Evolutionary conservation across 2,113 vertebrate species (phyloP).

Genomic region (Catharus minimus): DNA sequence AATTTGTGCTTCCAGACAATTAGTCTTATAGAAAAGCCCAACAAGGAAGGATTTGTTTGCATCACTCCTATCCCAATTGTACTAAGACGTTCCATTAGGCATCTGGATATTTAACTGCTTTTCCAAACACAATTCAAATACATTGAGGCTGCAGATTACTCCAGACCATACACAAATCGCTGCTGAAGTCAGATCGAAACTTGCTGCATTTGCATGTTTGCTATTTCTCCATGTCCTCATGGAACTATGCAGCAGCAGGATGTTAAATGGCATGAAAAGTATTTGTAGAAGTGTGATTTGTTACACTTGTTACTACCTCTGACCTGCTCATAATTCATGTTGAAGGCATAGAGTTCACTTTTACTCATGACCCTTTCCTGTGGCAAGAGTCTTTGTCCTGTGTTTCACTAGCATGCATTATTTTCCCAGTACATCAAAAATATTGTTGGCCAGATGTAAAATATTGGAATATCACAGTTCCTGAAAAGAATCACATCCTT

Average conservation of each 20-base stretch:
- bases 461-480: background rate
- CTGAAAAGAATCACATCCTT: background rate
- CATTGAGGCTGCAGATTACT: background rate
- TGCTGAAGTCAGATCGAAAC: background rate
- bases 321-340: background rate
- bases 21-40: background rate
- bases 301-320: slow-evolving; percentile 32
- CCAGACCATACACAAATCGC: background rate
- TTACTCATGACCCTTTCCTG: background rate
- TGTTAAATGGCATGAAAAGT: background rate
- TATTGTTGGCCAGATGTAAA: background rate
- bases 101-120: background rate
- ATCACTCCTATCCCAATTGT: background rate
- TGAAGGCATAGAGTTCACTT: background rate
- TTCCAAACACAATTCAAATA: background rate
- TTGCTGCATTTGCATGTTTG: background rate
- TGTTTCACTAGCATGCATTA: background rate
- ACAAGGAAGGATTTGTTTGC: background rate
- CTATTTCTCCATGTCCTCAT: background rate
- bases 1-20: background rate
- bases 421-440: background rate
- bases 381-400: background rate
- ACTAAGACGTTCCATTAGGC: background rate
- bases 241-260: background rate
- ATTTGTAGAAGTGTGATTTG: background rate